Percentiles rank a stretch among this genome's conserved stretches.
Evolutionary conservation across 2,113 vertebrate genomes (phyloP).

Genomic region (Vombatus ursinus): DNA sequence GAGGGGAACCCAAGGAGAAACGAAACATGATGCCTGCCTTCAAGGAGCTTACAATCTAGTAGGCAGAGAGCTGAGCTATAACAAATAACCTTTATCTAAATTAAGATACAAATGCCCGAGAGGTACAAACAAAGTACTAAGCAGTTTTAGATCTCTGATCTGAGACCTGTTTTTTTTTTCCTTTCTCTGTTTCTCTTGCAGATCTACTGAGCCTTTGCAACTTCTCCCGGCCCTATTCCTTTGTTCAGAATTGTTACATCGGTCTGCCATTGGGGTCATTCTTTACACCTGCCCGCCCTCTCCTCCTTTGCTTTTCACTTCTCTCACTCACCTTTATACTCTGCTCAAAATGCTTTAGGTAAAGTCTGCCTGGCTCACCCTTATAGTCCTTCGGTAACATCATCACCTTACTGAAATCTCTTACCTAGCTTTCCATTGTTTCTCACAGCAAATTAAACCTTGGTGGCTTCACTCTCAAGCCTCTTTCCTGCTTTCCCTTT

Average conservation of each 20-base stretch:
- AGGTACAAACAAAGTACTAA: not conserved
- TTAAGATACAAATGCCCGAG: not conserved
- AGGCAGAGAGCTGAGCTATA: not conserved
- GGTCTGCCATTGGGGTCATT: not conserved
- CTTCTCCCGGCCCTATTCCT: not conserved
- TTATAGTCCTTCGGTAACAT: not conserved
- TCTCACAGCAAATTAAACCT: not conserved
- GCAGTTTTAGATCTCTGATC: not conserved
- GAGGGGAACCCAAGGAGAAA: not conserved
- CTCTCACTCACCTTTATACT: not conserved
- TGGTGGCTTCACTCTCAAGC: conserved; percentile 2
- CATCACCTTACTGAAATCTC: not conserved
- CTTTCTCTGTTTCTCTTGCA: not conserved
- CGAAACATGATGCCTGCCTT: not conserved
- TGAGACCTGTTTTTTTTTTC: not conserved
- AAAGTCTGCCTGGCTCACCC: not conserved
- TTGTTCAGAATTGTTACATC: not conserved
- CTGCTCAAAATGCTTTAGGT: not conserved
- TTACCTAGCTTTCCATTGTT: not conserved
- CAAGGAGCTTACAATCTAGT: not conserved
- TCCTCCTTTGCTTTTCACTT: not conserved
- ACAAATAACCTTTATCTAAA: not conserved
- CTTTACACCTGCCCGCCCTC: not conserved
- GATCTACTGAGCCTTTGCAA: conserved; percentile 3
- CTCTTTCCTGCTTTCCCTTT: conserved; percentile 1